Evolutionary conservation across 2,797 vertebrate species (phyloP), one percentile per base, ranked within the genome.

Genomic region (Emys orbicularis): DNA sequence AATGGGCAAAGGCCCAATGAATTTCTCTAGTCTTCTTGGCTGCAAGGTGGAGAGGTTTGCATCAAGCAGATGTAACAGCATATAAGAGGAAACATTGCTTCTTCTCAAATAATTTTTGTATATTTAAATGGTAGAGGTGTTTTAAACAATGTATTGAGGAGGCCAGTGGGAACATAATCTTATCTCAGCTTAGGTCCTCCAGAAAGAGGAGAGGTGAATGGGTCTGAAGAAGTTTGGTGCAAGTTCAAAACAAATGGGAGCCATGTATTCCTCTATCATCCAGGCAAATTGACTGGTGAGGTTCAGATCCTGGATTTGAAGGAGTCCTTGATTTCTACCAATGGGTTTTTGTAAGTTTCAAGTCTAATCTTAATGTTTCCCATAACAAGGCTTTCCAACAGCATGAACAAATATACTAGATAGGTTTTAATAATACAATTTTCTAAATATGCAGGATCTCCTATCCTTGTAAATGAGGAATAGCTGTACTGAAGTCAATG

Each of bases 31-130:
- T 6, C 12, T 83, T 49, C 34, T 7, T 83, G 47, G 25, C 47
- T 16, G 52, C 76, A 76, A 90, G 89, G 86, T 29, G 21, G 82
- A 56, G 0, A 0, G 0, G 52, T 16, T 41, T 41, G 65, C 65
- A 41, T 72, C 18, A 72, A 72, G 3, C 9, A 41, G 65, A 72
- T 72, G 29, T 72, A 72, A 72, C 65, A 72, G 65, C 19, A 7
- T 31, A 61, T 31, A 72, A 37, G 21, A 72, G 65, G n/a, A 72
- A 72, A 41, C n/a, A 3, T 37, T 72, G 65, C 15, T 72, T 72
- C 19, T 41, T 72, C 65, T 41, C 65, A 72, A 37, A 37, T 12
- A 72, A 72, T 72, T 41, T 72, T 41, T 23, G 21, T 37, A 41
- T 23, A 41, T 23, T 4, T 23, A 23, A 37, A 23, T 34, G 12